Conservation (phyloP, 2,113 vertebrate genomes). For the Archocentrus centrarchus region DNA sequence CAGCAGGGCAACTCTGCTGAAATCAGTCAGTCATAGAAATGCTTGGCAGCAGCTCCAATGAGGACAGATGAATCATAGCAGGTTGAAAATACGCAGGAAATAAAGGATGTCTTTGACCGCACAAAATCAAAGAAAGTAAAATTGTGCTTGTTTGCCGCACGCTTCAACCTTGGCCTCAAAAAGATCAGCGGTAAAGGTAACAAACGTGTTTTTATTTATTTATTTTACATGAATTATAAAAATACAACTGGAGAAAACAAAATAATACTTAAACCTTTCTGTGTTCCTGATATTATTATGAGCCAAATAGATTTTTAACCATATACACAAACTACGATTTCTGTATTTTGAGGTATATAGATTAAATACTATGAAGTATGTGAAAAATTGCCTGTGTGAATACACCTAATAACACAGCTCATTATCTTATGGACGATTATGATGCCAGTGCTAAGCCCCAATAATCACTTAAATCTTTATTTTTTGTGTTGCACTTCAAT, state of each 20-base stretch:
- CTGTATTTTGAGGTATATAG: constrained; percentile 54
- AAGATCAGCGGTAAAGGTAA: not conserved
- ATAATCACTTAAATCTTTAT: constrained; percentile 25
- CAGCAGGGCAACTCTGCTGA: constrained; percentile 12
- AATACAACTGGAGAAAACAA: constrained; percentile 43
- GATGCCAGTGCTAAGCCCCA: not conserved
- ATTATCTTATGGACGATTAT: constrained; percentile 7
- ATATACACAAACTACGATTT: constrained; percentile 42
- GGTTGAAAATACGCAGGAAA: constrained; percentile 21
- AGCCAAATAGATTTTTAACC: constrained; percentile 27
- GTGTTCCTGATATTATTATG: constrained; percentile 11
- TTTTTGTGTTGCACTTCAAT: constrained; percentile 16
- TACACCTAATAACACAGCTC: constrained; percentile 45
- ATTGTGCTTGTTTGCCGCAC: constrained; percentile 1
- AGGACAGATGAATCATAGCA: constrained; percentile 28
- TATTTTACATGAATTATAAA: constrained; percentile 26
- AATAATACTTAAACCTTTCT: constrained; percentile 29
- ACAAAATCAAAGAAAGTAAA: constrained; percentile 38
- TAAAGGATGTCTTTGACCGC: constrained; percentile 18
- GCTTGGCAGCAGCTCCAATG: constrained; percentile 33
- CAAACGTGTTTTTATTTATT: not conserved
- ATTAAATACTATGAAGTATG: constrained; percentile 47
- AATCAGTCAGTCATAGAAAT: constrained; percentile 31
- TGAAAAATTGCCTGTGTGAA: constrained; percentile 46
- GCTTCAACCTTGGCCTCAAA: constrained; percentile 31